Conservation (phyloP, 1,140 invertebrate species). For the Bombus consobrinus region DNA sequence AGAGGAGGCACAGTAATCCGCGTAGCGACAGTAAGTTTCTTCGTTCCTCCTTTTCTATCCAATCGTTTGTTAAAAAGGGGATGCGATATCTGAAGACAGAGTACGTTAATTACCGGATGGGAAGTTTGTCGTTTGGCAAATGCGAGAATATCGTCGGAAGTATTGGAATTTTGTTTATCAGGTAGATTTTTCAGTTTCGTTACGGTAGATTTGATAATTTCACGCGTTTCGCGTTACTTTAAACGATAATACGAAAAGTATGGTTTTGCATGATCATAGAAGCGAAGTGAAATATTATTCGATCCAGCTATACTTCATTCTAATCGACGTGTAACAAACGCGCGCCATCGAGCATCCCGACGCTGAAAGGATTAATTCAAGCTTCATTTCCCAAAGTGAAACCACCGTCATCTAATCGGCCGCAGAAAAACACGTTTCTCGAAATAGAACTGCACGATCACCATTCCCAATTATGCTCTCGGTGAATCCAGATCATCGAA, state of each 20-base stretch:
- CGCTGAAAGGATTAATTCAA: not conserved
- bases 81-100: no score
- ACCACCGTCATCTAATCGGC: no score
- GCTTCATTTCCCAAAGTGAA: conserved; percentile 4
- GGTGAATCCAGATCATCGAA: not conserved
- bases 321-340: not conserved
- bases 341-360: not conserved
- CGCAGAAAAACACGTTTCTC: not conserved
- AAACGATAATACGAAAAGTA: no score
- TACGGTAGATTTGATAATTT: no score
- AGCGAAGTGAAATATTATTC: not conserved
- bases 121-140: no score
- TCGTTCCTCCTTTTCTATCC: not conserved
- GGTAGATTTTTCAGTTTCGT: no score
- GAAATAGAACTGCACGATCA: not conserved
- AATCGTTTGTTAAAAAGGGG: not conserved
- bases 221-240: no score
- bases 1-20: conserved; percentile 78
- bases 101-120: no score
- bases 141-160: no score
- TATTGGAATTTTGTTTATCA: no score
- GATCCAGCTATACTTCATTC: not conserved
- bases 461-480: not conserved
- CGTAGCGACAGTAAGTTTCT: conserved; percentile 76
- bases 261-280: no score